Evolutionary conservation across 2,113 vertebrate genomes (phyloP).

Genomic region (Microcebus tavaratra): DNA sequence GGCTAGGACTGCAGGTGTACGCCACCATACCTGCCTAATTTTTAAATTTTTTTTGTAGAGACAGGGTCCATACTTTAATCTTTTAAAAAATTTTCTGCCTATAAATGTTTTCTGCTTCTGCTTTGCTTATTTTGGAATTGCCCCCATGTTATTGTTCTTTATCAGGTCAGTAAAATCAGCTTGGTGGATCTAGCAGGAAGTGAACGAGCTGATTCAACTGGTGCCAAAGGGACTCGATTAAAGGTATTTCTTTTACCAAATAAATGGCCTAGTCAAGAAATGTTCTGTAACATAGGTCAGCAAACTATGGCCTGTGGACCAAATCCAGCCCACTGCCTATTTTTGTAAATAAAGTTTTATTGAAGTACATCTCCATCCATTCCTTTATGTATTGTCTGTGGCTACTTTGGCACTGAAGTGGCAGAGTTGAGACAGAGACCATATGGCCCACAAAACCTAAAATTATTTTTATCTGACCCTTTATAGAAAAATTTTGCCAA

Average conservation of each 20-base stretch:
- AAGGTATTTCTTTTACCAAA: constrained; percentile 89
- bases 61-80: background rate
- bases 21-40: no score
- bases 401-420: background rate
- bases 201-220: constrained; percentile 98
- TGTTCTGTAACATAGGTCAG: background rate
- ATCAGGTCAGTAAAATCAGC: constrained; percentile 99
- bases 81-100: background rate
- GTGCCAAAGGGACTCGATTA: constrained; percentile 96
- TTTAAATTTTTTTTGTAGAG: no score
- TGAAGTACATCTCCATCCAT: background rate
- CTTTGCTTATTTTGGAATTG: constrained; percentile 19
- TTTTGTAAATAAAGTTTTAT: background rate
- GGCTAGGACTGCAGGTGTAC: no score
- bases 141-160: constrained; percentile 24
- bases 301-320: background rate
- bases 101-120: background rate
- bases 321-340: background rate
- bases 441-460: background rate
- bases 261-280: background rate
- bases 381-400: background rate
- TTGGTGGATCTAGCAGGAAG: constrained; percentile 98
- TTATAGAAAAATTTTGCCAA: background rate
- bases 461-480: background rate
- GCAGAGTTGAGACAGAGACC: background rate